Evolutionary conservation across 2,113 vertebrate species (phyloP), one percentile per base, ranked within the genome.

Genomic region (Rhea pennata): DNA sequence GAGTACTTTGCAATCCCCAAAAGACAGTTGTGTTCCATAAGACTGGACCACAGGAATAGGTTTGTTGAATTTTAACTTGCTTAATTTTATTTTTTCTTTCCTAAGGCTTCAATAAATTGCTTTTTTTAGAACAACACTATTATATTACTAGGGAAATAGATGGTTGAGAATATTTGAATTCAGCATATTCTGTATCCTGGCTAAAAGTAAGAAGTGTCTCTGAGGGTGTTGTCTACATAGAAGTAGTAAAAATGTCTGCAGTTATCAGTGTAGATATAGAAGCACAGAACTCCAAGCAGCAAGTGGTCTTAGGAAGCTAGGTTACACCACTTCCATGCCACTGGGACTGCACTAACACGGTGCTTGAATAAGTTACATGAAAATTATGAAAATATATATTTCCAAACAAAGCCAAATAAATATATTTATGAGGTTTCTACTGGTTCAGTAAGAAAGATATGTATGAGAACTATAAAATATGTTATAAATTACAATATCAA

Each of bases 181-280:
- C 48, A 75, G 56, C 21, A 40, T 48, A 61, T 16, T 69, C 9
- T 51, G 12, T 90, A 75, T 59, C 42, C 16, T 75, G 14, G 8
- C 70, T 78, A 74, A 81, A 92, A 84, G 15, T 72, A 88, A 90
- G 59, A 44, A 80, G n/a, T 29, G 84, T 54, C 80, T 89, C 69
- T 85, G 46, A 93, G 61, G 62, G 21, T 81, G 54, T 40, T 78
- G 26, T 82, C 70, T 75, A n/a, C 19, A 69, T 1, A 46, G 39
- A 87, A 75, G 46, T 46, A 71, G 26, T 1, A 2, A 91, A 92
- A 92, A 96, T 82, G 20, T 65, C 54, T 88, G 42, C n/a, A 78
- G 13, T 46, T 74, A 48, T 48, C 2, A 0, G 12, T 84, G 5
- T 73, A 86, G 85, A 84, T 44, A 69, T 15, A 33, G 50, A 70